Conservation (phyloP, 2,797 vertebrate genomes). For the Triplophysa bombifrons region DNA sequence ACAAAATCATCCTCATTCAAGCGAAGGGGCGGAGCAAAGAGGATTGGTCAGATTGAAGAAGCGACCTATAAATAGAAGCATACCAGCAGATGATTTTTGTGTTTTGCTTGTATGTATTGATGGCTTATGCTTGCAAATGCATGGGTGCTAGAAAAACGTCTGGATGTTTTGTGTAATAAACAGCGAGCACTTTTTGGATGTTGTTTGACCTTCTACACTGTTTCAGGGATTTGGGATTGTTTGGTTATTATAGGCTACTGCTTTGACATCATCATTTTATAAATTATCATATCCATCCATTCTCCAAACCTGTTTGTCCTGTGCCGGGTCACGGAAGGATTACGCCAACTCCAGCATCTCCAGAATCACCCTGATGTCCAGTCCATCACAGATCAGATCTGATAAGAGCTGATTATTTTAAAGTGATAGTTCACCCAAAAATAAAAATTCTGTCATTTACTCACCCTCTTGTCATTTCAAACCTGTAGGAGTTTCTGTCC, state of each 20-base stretch:
- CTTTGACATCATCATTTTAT: not conserved
- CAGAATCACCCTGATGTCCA: too few species aligned
- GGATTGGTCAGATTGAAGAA: constrained; percentile 38
- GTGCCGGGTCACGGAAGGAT: too few species aligned
- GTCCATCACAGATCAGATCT: not conserved
- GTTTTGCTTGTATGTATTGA: not conserved
- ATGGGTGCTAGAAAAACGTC: not conserved
- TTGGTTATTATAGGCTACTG: not conserved
- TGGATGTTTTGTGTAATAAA: not conserved
- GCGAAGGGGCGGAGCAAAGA: constrained; percentile 18
- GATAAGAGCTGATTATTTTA: not conserved
- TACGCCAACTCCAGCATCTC: too few species aligned
- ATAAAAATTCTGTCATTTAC: too few species aligned
- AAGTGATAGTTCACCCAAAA: too few species aligned
- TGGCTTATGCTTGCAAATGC: not conserved
- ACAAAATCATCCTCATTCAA: constrained; percentile 35
- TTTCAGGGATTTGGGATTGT: not conserved
- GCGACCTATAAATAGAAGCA: constrained; percentile 20
- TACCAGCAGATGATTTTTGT: constrained; percentile 16
- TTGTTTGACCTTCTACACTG: not conserved
- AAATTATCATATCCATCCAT: too few species aligned
- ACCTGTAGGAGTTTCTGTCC: too few species aligned
- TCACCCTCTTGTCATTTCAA: too few species aligned
- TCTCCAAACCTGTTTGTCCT: not conserved
- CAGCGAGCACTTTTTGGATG: not conserved